Conservation (phyloP, 2,888 invertebrate genomes). For the Drosophila meridionalis region DNA sequence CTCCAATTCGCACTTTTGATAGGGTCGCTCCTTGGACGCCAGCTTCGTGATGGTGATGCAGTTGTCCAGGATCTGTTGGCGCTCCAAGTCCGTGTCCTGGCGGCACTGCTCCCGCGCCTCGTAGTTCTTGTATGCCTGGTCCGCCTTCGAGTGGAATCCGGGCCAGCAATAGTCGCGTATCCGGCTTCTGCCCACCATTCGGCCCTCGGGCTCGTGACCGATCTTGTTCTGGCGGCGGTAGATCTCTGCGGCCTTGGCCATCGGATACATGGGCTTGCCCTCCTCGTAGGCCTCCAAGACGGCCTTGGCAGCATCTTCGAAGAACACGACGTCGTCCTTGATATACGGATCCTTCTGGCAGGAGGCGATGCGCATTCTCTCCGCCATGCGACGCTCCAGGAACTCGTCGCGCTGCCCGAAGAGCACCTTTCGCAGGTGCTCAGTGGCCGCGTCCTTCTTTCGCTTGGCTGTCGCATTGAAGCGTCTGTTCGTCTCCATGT, state of each 20-base stretch:
- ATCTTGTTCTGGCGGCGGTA: slow-evolving; percentile 74
- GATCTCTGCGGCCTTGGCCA: slow-evolving; percentile 73
- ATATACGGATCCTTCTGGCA: slow-evolving; percentile 54
- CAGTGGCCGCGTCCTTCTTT: slow-evolving; percentile 14
- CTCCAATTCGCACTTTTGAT: slow-evolving; percentile 31
- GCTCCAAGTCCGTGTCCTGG: slow-evolving; percentile 33
- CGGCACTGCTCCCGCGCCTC: slow-evolving; percentile 58
- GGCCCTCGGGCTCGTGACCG: slow-evolving; percentile 36
- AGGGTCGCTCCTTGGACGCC: slow-evolving; percentile 50
- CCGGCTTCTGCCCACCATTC: slow-evolving; percentile 39
- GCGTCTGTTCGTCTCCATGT: slow-evolving; percentile 45
- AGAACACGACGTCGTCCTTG: slow-evolving; percentile 80
- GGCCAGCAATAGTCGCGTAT: slow-evolving; percentile 66
- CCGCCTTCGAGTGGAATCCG: slow-evolving; percentile 56
- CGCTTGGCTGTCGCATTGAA: slow-evolving; percentile 22
- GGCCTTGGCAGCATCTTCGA: slow-evolving; percentile 77
- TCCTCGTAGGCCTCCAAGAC: slow-evolving; percentile 76
- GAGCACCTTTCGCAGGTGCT: slow-evolving; percentile 26
- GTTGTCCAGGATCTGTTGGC: slow-evolving; percentile 45
- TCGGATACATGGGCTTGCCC: slow-evolving; percentile 79
- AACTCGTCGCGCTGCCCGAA: slow-evolving; percentile 47
- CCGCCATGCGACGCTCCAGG: slow-evolving; percentile 22
- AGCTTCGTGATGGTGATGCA: slow-evolving; percentile 58
- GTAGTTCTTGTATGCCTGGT: slow-evolving; percentile 57
- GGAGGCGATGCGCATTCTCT: slow-evolving; percentile 36